Percentiles rank a stretch among this genome's conserved stretches.
These are phyloP conservation scores for Mastomys coucha DNA, from an alignment of 2,113 vertebrate genomes.

Conservation along the genomic window DNA sequence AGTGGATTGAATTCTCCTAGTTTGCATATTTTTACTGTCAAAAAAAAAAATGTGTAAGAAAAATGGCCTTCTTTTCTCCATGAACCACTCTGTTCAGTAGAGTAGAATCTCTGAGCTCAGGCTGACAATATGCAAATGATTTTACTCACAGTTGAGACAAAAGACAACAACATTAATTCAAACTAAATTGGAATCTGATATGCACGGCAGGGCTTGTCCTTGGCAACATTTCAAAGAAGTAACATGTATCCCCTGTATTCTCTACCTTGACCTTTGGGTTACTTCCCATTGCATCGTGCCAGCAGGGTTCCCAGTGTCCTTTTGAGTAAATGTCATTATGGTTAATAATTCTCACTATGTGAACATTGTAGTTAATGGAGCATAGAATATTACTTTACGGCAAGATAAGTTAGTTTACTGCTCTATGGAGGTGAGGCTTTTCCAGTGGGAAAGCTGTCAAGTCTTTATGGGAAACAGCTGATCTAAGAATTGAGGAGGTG, in stretches of 20 bases:
- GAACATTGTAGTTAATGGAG: not conserved
- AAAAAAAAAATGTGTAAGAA: not conserved
- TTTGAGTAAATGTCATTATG: slow-evolving; percentile 36
- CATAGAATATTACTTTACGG: not conserved
- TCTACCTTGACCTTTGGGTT: not conserved
- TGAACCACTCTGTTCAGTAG: not conserved
- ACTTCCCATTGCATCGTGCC: not conserved
- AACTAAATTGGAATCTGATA: slow-evolving; percentile 8
- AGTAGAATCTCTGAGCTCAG: slow-evolving; percentile 15
- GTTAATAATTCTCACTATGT: not conserved
- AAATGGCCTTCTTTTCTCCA: not conserved
- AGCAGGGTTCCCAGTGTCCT: not conserved
- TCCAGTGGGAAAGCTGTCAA: not conserved
- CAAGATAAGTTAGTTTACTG: not conserved
- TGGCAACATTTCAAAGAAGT: slow-evolving; percentile 47
- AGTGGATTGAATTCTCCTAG: not conserved
- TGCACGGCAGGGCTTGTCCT: not conserved
- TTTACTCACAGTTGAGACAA: slow-evolving; percentile 16
- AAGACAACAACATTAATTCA: slow-evolving; percentile 35
- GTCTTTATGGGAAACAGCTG: not conserved
- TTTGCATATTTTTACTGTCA: not conserved
- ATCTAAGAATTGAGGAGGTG: not conserved
- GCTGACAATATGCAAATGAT: slow-evolving; percentile 50
- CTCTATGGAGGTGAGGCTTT: not conserved
- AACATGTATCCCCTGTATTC: not conserved